Conservation (phyloP, 1,140 invertebrate genomes). For the Heliconius eleuchia region DNA sequence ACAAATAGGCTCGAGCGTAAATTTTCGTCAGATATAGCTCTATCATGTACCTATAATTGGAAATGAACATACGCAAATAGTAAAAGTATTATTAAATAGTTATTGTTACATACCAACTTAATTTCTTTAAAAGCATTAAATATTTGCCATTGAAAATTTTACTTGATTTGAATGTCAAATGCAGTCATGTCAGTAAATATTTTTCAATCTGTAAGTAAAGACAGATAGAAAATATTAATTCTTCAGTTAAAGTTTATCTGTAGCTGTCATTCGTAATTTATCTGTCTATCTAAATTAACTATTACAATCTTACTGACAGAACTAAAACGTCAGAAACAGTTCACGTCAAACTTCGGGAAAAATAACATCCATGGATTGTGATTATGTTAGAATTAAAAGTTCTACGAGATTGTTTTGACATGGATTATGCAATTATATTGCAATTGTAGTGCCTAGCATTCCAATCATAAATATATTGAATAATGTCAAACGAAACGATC, state of each 20-base stretch:
- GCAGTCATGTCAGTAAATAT: too few species aligned
- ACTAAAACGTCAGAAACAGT: not conserved
- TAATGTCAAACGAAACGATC: slow-evolving; percentile 74
- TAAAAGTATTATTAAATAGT: too few species aligned
- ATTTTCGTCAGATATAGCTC: too few species aligned
- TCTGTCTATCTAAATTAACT: not conserved
- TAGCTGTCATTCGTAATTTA: not conserved
- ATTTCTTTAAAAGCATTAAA: too few species aligned
- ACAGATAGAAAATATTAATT: not conserved
- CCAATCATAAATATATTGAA: slow-evolving; percentile 50
- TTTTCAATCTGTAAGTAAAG: not conserved
- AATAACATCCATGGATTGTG: slow-evolving; percentile 32
- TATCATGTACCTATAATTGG: too few species aligned
- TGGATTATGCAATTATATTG: slow-evolving; percentile 70
- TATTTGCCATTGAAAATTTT: too few species aligned
- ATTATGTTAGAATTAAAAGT: slow-evolving; percentile 24
- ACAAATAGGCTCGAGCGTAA: too few species aligned
- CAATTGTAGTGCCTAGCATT: slow-evolving; percentile 52
- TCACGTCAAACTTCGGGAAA: slow-evolving; percentile 19
- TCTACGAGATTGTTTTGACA: slow-evolving; percentile 38
- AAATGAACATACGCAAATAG: too few species aligned
- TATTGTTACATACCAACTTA: too few species aligned
- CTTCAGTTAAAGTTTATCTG: not conserved
- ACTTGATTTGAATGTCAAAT: too few species aligned
- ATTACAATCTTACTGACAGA: not conserved